A percentile compares a stretch with the other conserved stretches of the same genome.
Conservation (phyloP, 1,140 invertebrate species). For the Sinella curviseta region DNA sequence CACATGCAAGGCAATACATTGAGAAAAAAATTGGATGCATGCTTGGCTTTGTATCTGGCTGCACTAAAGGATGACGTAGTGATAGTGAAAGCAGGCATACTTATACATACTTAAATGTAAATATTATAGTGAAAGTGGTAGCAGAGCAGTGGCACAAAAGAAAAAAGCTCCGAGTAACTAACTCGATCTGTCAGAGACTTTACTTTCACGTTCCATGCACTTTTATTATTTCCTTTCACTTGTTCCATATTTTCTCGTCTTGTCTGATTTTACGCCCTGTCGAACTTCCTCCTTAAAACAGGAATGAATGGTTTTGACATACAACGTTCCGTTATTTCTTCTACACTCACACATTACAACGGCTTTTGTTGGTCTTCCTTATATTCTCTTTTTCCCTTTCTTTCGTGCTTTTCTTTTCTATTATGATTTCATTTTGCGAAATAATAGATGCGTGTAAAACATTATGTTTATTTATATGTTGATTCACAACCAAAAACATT, state of each 20-base stretch:
- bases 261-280: slow-evolving; percentile 49
- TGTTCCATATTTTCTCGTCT: slow-evolving; percentile 48
- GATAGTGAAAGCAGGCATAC: no score
- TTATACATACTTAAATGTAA: no score
- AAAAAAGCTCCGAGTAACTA: slow-evolving; percentile 13
- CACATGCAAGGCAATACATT: no score
- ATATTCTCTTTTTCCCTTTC: slow-evolving; percentile 11
- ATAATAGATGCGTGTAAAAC: neutral
- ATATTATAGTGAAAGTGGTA: neutral
- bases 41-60: no score
- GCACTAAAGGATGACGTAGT: no score
- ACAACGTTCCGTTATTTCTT: slow-evolving; percentile 29
- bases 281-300: slow-evolving; percentile 41
- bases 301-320: slow-evolving; percentile 50
- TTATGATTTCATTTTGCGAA: neutral
- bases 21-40: no score
- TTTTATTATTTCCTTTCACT: slow-evolving; percentile 39
- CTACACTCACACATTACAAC: neutral
- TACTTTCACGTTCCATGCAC: slow-evolving; percentile 30
- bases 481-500: neutral
- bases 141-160: slow-evolving; percentile 9
- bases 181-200: slow-evolving; percentile 18
- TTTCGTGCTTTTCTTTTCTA: slow-evolving; percentile 25
- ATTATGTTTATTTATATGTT: neutral
- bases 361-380: neutral